Evolutionary conservation across 2,888 invertebrate species (phyloP), one percentile per base, ranked within the genome.

Genomic region (Ectemnius continuus): DNA sequence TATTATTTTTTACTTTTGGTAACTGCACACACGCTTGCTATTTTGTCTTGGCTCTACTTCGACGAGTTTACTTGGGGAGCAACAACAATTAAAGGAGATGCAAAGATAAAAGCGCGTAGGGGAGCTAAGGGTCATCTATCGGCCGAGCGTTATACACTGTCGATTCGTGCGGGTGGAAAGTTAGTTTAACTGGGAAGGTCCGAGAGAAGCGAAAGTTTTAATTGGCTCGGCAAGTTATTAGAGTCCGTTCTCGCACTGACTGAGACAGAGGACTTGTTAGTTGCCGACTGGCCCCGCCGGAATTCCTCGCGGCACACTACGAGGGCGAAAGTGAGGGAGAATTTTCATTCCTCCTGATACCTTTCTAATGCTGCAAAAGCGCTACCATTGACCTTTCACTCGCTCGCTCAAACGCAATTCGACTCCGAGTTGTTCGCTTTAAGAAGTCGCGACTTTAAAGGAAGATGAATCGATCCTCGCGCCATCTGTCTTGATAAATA

Each of bases 141-240:
- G 68, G 76, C 73, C 23, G 61, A 0, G n/a, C 28, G 28, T 36
- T 36, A 36, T 18, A 61, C 23, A 57, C 47, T 61, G 66, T 66
- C 71, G 76, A 79, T 79, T 70, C 70, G 63, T 68, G 67, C 59
- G 68, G 73, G 79, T 75, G 64, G 79, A 79, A 79, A 79, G 79
- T 79, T 79, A 73, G 79, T 78, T 75, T 78, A 78, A 76, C 79
- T 68, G 69, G 36, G 73, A 71, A 78, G 75, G 78, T 70, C 73
- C 75, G 73, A 63, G 73, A 63, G 52, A 14, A 52, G 52, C 14
- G 76, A 79, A 80, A 80, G 80, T 80, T 80, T 80, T 80, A 80
- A 80, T 80, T 80, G 79, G 76, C 77, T 80, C 63, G 80, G 76
- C 71, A 80, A 80, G 79, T 80, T 80, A 80, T 80, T 77, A 80